These are phyloP conservation scores for Anser brachyrhynchus DNA, from an alignment of 2,113 vertebrate species.

Conservation along the genomic window DNA sequence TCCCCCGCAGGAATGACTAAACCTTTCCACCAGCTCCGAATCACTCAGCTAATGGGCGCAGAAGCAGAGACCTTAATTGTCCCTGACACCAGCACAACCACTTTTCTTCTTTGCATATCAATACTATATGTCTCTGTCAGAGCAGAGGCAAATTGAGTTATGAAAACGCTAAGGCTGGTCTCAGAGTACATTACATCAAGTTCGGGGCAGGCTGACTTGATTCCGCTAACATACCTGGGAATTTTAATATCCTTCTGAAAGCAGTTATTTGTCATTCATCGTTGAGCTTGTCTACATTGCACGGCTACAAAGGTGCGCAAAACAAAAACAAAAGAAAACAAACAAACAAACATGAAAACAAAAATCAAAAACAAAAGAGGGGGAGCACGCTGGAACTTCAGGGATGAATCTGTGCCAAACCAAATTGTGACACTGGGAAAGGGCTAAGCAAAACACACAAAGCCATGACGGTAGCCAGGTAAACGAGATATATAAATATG, in stretches of 20 bases:
- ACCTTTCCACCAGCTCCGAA: conserved; percentile 43
- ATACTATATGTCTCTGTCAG: neutral
- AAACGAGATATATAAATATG: too few relatives aligned
- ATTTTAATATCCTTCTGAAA: neutral
- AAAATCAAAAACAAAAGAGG: too few relatives aligned
- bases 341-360: neutral
- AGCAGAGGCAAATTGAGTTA: neutral
- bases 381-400: neutral
- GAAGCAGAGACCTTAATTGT: conserved; percentile 53
- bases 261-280: neutral
- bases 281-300: neutral
- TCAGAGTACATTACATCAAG: neutral
- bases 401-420: neutral
- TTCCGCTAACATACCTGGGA: neutral
- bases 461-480: neutral
- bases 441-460: neutral
- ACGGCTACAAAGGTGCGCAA: too few relatives aligned
- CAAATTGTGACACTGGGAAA: neutral
- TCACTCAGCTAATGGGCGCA: conserved; percentile 51
- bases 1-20: conserved; percentile 75
- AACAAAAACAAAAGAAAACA: neutral
- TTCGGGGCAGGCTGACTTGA: neutral
- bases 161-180: neutral
- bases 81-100: conserved; percentile 47
- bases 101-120: conserved; percentile 36